These are phyloP conservation scores for Enhydra lutris DNA, from an alignment of 2,113 vertebrate genomes.

Conservation along the genomic window DNA sequence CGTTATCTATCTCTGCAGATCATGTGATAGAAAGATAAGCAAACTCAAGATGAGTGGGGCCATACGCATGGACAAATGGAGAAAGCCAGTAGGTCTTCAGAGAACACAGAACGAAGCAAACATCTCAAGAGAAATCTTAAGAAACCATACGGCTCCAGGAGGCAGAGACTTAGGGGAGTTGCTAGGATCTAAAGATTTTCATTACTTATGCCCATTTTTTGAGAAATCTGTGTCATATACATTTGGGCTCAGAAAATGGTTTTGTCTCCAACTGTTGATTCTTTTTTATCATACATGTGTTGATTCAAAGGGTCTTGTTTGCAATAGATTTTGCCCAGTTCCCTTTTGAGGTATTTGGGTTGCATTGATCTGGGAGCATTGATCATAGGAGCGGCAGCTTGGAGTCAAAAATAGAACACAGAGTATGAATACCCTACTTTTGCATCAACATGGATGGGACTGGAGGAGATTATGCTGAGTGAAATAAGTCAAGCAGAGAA, in stretches of 20 bases:
- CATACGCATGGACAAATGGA: background rate
- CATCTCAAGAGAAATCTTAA: background rate
- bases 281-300: background rate
- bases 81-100: background rate
- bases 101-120: background rate
- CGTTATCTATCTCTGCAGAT: background rate
- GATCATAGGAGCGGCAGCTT: background rate
- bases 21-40: background rate
- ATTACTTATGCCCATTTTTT: too few relatives aligned
- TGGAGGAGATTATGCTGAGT: too few relatives aligned
- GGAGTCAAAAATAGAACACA: background rate
- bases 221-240: background rate
- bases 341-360: background rate
- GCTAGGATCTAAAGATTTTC: background rate
- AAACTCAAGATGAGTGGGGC: background rate
- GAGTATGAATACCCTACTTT: too few relatives aligned
- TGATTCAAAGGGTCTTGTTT: background rate
- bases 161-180: background rate
- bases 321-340: background rate
- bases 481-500: too few relatives aligned
- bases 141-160: background rate
- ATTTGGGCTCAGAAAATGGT: background rate
- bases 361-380: background rate
- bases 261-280: background rate
- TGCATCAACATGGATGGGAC: too few relatives aligned